A percentile compares a stretch with the other conserved stretches of the same genome.
phyloP scores from a whole-genome alignment of 2,888 invertebrate species.

The Scaptomyza polygonia region DNA sequence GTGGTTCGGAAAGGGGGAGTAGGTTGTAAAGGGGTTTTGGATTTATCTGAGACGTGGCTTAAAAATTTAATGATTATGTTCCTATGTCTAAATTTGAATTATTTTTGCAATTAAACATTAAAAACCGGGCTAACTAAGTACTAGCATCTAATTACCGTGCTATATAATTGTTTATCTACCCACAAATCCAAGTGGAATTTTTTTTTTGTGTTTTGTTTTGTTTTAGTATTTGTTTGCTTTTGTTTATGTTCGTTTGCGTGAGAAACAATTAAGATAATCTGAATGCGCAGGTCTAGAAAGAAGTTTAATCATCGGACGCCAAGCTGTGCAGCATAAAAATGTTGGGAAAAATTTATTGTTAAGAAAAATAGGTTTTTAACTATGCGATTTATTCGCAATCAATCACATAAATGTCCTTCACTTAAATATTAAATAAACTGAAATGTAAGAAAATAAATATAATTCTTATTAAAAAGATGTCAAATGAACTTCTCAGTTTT shows the following conservation, averaged over 20 bases:
- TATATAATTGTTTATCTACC: conserved; percentile 48
- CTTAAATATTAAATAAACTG: background rate
- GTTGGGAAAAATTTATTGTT: background rate
- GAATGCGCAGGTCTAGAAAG: conserved; percentile 1
- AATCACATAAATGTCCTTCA: background rate
- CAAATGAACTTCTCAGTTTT: background rate
- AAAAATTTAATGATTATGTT: conserved; percentile 1
- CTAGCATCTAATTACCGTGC: conserved; percentile 32
- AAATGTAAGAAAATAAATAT: too few relatives aligned
- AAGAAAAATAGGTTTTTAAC: background rate
- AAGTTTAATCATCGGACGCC: background rate
- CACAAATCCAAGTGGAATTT: conserved; percentile 22
- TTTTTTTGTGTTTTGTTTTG: conserved; percentile 8
- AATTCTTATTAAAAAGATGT: too few relatives aligned
- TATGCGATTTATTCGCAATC: background rate
- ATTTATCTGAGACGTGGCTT: too few relatives aligned
- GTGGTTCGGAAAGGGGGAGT: too few relatives aligned
- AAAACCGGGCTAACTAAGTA: conserved; percentile 31
- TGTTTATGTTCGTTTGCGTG: conserved; percentile 1
- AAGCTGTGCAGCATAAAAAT: background rate
- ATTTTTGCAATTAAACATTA: conserved; percentile 28
- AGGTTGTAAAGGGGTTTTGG: too few relatives aligned
- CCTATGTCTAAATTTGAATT: conserved; percentile 34
- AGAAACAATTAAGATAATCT: conserved; percentile 20
- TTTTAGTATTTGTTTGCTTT: background rate